A percentile compares a stretch with the other conserved stretches of the same genome.
These are phyloP conservation scores for Zaprionus davidi DNA, from an alignment of 1,140 invertebrate genomes.

Conservation along the genomic window DNA sequence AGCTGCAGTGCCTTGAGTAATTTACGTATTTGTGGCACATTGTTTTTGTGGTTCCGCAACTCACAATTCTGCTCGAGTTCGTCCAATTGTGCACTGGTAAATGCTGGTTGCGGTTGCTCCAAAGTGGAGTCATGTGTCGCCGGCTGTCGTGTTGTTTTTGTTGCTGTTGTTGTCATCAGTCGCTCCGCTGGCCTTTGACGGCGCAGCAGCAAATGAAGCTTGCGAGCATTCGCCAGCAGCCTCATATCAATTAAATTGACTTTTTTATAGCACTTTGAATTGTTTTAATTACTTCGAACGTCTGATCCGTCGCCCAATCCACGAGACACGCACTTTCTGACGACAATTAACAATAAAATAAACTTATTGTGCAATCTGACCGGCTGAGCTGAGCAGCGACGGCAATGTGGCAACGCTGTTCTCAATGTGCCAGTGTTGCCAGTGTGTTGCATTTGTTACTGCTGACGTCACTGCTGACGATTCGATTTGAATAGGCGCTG, in stretches of 20 bases:
- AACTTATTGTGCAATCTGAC: conserved; percentile 44
- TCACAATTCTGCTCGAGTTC: conserved; percentile 63
- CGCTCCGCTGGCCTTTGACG: conserved; percentile 48
- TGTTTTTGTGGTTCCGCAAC: conserved; percentile 68
- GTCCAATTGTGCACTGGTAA: conserved; percentile 64
- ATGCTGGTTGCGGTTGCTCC: conserved; percentile 33
- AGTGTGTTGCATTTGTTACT: neutral
- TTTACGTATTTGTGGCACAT: conserved; percentile 59
- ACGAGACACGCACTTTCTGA: conserved; percentile 33
- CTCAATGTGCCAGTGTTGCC: conserved; percentile 15
- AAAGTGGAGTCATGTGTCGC: conserved; percentile 28
- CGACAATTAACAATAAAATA: conserved; percentile 39
- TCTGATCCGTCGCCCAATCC: conserved; percentile 2
- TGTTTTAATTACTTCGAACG: conserved; percentile 35
- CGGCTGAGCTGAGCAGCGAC: neutral
- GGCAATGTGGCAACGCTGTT: conserved; percentile 20
- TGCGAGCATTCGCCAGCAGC: conserved; percentile 54
- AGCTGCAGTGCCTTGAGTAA: conserved; percentile 41
- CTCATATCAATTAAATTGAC: conserved; percentile 66
- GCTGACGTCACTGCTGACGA: conserved; percentile 17
- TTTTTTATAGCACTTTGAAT: conserved; percentile 25
- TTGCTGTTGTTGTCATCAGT: conserved; percentile 22
- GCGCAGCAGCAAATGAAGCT: conserved; percentile 44
- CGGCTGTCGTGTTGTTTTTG: conserved; percentile 29
- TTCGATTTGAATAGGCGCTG: conserved; percentile 7